phyloP scores from a whole-genome alignment of 1,140 invertebrate genomes.

The Caenorhabditis tropicalis region DNA sequence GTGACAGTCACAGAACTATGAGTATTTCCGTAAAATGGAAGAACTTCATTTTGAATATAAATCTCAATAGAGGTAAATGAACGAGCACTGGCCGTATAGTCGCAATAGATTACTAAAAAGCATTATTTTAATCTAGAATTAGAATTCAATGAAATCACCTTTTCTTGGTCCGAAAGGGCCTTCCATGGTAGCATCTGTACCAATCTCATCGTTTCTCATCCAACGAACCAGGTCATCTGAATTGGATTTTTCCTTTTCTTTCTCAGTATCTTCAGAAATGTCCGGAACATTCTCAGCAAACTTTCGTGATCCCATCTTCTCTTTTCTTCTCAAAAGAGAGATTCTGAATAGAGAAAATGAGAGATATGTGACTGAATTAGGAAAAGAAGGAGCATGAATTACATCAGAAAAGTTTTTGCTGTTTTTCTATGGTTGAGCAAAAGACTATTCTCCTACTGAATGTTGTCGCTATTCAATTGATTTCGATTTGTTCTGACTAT shows the following conservation, averaged over 20 bases:
- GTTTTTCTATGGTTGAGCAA: constrained; percentile 34
- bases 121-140: not conserved
- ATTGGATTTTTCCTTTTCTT: not conserved
- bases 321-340: not conserved
- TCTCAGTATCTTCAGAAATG: not conserved
- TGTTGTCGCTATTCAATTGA: constrained; percentile 43
- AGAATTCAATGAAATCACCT: constrained; percentile 40
- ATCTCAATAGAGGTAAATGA: constrained; percentile 86
- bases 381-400: not conserved
- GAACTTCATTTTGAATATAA: constrained; percentile 82
- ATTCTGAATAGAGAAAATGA: constrained; percentile 17
- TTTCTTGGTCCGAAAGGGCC: constrained; percentile 48
- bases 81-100: constrained; percentile 83
- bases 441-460: constrained; percentile 52
- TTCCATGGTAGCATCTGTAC: constrained; percentile 14
- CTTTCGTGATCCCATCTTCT: constrained; percentile 42
- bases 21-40: constrained; percentile 85
- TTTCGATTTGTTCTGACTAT: constrained; percentile 51
- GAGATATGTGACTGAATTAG: constrained; percentile 39
- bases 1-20: constrained; percentile 85
- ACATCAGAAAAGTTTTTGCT: not conserved
- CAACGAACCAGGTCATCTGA: constrained; percentile 1
- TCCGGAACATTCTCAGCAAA: constrained; percentile 53
- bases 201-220: constrained; percentile 47
- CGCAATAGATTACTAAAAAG: constrained; percentile 82